Evolutionary conservation across 2,888 invertebrate species (phyloP).

Genomic region (Drosophila neotestacea): DNA sequence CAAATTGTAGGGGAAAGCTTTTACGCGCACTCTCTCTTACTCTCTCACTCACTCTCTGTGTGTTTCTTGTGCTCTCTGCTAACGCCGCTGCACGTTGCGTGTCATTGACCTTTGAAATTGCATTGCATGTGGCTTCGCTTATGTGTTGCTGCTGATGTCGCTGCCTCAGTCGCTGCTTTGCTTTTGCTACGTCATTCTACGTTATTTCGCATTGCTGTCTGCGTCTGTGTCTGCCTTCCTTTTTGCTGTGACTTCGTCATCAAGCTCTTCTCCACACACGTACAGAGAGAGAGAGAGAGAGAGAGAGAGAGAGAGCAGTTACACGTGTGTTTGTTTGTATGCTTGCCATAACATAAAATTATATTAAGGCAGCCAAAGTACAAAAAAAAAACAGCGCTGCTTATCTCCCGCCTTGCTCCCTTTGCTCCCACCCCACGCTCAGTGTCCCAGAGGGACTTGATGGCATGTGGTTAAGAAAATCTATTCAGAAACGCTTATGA

Average conservation of each 20-base stretch:
- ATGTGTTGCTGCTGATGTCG: conserved; percentile 53
- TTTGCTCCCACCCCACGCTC: not conserved
- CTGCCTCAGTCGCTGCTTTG: conserved; percentile 58
- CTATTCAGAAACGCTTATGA: no score
- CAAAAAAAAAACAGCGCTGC: conserved; percentile 37
- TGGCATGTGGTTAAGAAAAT: no score
- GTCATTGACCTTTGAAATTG: conserved; percentile 81
- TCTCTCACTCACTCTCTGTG: conserved; percentile 36
- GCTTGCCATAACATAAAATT: conserved; percentile 73
- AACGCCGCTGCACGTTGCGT: conserved; percentile 60
- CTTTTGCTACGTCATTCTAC: conserved; percentile 78
- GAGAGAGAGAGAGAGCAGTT: not conserved
- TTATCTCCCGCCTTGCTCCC: conserved; percentile 32
- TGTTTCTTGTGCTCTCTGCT: conserved; percentile 32
- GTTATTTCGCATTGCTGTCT: conserved; percentile 69
- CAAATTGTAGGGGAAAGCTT: conserved; percentile 40
- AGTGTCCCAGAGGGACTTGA: not conserved
- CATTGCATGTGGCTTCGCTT: conserved; percentile 73
- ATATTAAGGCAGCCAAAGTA: conserved; percentile 64
- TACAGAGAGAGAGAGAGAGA: not conserved
- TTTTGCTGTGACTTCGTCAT: conserved; percentile 61
- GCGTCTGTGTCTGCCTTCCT: conserved; percentile 46
- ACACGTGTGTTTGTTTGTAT: conserved; percentile 57
- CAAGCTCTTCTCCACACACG: conserved; percentile 48
- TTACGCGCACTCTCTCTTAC: conserved; percentile 46